Evolutionary conservation across 2,797 vertebrate species (phyloP).

Genomic region (Esox lucius): DNA sequence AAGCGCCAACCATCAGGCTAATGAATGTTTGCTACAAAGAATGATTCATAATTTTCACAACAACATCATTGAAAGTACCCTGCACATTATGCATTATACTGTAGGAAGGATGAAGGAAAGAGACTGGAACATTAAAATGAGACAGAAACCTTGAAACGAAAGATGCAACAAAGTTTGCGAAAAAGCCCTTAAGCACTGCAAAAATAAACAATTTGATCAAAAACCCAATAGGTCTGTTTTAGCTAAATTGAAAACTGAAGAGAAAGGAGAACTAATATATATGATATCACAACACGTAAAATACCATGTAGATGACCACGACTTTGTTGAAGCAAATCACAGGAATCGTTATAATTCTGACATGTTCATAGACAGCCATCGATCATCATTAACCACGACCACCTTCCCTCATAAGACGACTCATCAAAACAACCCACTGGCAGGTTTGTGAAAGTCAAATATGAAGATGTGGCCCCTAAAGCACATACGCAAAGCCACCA

Average conservation of each 20-base stretch:
- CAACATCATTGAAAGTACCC: constrained; percentile 18
- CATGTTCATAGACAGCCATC: not conserved
- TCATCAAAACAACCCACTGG: not conserved
- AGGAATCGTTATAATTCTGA: not conserved
- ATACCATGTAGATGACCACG: not conserved
- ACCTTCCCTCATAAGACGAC: not conserved
- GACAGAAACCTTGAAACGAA: not conserved
- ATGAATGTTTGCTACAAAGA: constrained; percentile 19
- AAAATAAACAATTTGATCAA: not conserved
- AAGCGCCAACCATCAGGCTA: constrained; percentile 28
- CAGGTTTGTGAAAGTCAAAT: not conserved
- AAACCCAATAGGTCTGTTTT: not conserved
- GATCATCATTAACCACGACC: not conserved
- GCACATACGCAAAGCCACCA: too few species aligned
- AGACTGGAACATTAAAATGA: not conserved
- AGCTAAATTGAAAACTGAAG: not conserved
- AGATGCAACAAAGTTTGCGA: not conserved
- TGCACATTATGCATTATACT: not conserved
- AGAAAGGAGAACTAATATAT: not conserved
- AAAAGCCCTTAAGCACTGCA: too few species aligned
- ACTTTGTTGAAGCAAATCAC: not conserved
- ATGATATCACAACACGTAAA: not conserved
- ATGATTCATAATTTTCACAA: constrained; percentile 15
- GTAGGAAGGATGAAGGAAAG: not conserved
- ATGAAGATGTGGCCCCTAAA: too few species aligned